Conservation (phyloP, 2,888 invertebrate genomes). For the Leucophenga montana region DNA sequence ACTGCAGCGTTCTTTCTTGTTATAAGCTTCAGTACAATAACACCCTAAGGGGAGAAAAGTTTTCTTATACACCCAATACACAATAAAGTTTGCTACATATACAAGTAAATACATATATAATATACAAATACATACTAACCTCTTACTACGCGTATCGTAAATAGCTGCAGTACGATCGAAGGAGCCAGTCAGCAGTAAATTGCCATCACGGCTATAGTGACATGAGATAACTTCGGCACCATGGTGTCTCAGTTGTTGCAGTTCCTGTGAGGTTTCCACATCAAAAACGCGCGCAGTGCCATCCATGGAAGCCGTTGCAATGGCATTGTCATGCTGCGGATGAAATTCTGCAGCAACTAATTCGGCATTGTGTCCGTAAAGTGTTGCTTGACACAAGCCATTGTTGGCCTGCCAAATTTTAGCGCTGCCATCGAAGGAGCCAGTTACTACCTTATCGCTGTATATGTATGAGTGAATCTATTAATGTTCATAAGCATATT, state of each 20-base stretch:
- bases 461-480: no score
- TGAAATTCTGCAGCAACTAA: constrained; percentile 82
- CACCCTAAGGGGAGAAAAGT: no score
- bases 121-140: no score
- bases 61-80: no score
- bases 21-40: no score
- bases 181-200: constrained; percentile 83
- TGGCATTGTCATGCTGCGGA: constrained; percentile 75
- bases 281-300: constrained; percentile 82
- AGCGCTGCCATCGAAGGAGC: constrained; percentile 86
- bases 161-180: constrained; percentile 84
- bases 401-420: constrained; percentile 82
- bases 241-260: constrained; percentile 79
- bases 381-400: constrained; percentile 79
- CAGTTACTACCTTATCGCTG: constrained; percentile 83
- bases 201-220: constrained; percentile 81
- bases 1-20: no score
- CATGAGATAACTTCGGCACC: constrained; percentile 84
- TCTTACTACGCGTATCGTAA: constrained; percentile 82
- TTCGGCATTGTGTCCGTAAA: constrained; percentile 85
- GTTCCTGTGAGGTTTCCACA: constrained; percentile 78
- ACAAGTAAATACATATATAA: no score
- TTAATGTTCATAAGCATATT: no score
- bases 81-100: no score
- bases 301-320: constrained; percentile 86